Evolutionary conservation across 2,888 invertebrate species (phyloP).

Genomic region (Halocaridina rubra): DNA sequence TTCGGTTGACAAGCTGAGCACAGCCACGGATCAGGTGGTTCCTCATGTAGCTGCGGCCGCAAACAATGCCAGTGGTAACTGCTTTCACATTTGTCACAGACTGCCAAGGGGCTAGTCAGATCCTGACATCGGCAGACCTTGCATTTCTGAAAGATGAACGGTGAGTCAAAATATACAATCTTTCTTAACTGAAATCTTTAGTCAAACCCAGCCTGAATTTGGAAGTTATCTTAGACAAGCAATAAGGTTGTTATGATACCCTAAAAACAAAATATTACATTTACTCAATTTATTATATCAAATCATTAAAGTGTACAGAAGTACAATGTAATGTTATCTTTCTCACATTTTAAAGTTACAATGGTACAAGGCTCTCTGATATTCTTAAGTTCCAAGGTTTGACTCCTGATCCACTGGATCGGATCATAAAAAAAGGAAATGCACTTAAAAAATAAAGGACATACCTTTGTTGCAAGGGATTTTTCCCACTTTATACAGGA

Average conservation of each 20-base stretch:
- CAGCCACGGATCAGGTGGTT: slow-evolving; percentile 64
- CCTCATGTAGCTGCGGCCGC: slow-evolving; percentile 62
- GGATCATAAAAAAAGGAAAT: background rate
- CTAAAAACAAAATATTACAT: too few relatives aligned
- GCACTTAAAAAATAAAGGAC: slow-evolving; percentile 53
- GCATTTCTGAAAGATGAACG: slow-evolving; percentile 70
- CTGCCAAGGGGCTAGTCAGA: slow-evolving; percentile 64
- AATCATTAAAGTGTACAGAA: too few relatives aligned
- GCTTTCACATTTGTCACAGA: slow-evolving; percentile 65
- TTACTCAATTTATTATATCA: too few relatives aligned
- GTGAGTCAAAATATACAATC: too few relatives aligned
- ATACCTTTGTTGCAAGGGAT: slow-evolving; percentile 69
- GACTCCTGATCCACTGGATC: background rate
- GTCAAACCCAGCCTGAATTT: too few relatives aligned
- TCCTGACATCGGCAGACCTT: slow-evolving; percentile 67
- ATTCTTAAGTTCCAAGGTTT: too few relatives aligned
- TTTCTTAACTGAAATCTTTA: too few relatives aligned
- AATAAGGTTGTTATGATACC: too few relatives aligned
- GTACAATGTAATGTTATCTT: too few relatives aligned
- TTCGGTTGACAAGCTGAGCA: slow-evolving; percentile 64
- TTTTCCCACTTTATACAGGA: slow-evolving; percentile 70
- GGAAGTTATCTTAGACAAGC: too few relatives aligned
- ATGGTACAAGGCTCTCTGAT: too few relatives aligned
- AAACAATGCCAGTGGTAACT: slow-evolving; percentile 65
- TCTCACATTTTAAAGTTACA: too few relatives aligned